These are phyloP conservation scores for Rissa tridactyla DNA, from an alignment of 2,113 vertebrate genomes.

Conservation along the genomic window DNA sequence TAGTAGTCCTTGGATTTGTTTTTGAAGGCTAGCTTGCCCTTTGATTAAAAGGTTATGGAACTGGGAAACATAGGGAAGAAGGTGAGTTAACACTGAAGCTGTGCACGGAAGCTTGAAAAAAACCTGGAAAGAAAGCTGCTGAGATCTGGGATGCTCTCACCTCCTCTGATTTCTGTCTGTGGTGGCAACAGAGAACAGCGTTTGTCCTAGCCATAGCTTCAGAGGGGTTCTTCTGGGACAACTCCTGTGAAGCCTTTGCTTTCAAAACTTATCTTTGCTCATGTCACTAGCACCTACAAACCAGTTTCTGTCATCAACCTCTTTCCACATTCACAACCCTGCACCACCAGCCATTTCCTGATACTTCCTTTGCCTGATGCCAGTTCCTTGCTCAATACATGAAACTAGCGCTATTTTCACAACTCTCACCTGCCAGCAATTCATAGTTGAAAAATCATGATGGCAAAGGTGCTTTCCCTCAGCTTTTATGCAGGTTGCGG, in stretches of 20 bases:
- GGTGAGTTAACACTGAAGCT: background rate
- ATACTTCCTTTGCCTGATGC: background rate
- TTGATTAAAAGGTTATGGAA: background rate
- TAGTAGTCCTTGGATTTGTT: background rate
- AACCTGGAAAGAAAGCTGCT: background rate
- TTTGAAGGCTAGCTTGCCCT: background rate
- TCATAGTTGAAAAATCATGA: background rate
- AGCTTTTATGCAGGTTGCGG: background rate
- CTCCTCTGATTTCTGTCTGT: background rate
- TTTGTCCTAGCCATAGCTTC: background rate
- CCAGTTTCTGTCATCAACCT: background rate
- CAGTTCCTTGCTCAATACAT: background rate
- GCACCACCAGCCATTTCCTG: background rate
- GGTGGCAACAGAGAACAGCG: background rate
- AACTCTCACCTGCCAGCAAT: background rate
- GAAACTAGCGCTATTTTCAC: background rate
- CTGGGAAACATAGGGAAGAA: background rate
- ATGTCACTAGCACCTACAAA: background rate
- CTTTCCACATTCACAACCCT: background rate
- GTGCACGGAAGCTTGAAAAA: background rate
- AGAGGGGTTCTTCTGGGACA: background rate
- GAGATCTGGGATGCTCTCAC: background rate
- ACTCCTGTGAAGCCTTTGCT: background rate
- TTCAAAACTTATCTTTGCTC: background rate
- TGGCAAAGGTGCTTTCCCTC: background rate